Evolutionary conservation across 2,888 invertebrate genomes (phyloP), one percentile per base, ranked within the genome.

Genomic region (Ischnura elegans): DNA sequence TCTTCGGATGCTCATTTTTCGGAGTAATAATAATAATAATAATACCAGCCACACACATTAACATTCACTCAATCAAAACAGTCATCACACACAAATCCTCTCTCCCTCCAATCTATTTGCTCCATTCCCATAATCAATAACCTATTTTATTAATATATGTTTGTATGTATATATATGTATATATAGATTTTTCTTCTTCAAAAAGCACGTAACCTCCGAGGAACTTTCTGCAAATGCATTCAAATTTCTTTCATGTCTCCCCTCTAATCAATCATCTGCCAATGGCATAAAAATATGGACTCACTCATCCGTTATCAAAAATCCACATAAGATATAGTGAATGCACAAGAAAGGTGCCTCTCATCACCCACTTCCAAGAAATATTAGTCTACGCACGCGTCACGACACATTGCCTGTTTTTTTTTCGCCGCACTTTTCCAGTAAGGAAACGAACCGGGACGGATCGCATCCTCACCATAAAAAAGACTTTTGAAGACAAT

Each of bases 171-270:
- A 66, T 66, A 66, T 66, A 66, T 66, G 5, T 66, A 66, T 76
- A 43, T 86, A 43, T 43, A 66, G 42, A 90, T 61, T 90, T 90
- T 86, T 86, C 45, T 86, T 86, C 66, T 90, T 76, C 76, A 76
- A 90, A 66, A 90, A 90, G 90, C 90, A 76, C 76, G 61, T 87
- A 90, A 90, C 66, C 90, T 66, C 90, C 43, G 90, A 90, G 90
- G 90, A 90, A 90, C 90, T 90, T 90, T 90, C 90, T 90, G 90
- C 90, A 90, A 90, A 90, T 90, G 90, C 61, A 90, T 90, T 90
- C 90, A 86, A 76, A 76, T 45, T 86, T 43, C 86, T 66, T 21
- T n/a, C n/a, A n/a, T n/a, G n/a, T n/a, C n/a, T n/a, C n/a, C n/a
- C n/a, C n/a, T n/a, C n/a, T n/a, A n/a, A n/a, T n/a, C n/a, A n/a